Evolutionary conservation across 1,140 invertebrate genomes (phyloP).

Genomic region (Zaprionus ghesquierei): DNA sequence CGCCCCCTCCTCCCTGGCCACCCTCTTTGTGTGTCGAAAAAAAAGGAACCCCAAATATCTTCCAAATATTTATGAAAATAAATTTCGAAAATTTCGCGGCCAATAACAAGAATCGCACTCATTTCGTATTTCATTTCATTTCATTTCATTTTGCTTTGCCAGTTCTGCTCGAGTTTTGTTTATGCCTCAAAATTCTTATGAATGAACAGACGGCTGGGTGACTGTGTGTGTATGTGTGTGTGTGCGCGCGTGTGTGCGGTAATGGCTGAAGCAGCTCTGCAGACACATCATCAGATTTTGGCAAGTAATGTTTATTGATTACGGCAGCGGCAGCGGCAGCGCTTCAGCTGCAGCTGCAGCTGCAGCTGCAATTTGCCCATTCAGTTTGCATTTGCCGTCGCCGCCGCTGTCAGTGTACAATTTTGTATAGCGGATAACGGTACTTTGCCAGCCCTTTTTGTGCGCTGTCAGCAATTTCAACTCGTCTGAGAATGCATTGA

Average conservation of each 20-base stretch:
- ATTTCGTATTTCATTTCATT: constrained; percentile 14
- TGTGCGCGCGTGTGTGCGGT: not conserved
- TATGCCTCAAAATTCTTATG: constrained; percentile 32
- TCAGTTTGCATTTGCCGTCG: constrained; percentile 3
- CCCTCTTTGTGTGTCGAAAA: no score
- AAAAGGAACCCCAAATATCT: constrained; percentile 16
- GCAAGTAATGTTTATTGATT: constrained; percentile 62
- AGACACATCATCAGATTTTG: constrained; percentile 45
- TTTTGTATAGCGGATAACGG: constrained; percentile 11
- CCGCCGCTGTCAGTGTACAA: no score
- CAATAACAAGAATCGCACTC: constrained; percentile 2
- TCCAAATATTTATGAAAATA: constrained; percentile 61
- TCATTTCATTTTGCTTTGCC: constrained; percentile 20
- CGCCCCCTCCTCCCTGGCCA: no score
- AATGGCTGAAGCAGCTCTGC: constrained; percentile 22
- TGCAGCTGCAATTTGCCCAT: not conserved
- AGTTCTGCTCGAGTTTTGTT: constrained; percentile 12
- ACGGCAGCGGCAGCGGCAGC: no score
- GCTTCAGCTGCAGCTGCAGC: not conserved
- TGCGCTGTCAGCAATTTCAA: constrained; percentile 24
- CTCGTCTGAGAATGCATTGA: not conserved
- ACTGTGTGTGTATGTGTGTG: not conserved
- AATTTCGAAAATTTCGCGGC: constrained; percentile 34
- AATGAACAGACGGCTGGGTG: not conserved
- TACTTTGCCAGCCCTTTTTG: constrained; percentile 7